Conservation (phyloP, 2,113 vertebrate genomes). For the Perognathus longimembris region DNA sequence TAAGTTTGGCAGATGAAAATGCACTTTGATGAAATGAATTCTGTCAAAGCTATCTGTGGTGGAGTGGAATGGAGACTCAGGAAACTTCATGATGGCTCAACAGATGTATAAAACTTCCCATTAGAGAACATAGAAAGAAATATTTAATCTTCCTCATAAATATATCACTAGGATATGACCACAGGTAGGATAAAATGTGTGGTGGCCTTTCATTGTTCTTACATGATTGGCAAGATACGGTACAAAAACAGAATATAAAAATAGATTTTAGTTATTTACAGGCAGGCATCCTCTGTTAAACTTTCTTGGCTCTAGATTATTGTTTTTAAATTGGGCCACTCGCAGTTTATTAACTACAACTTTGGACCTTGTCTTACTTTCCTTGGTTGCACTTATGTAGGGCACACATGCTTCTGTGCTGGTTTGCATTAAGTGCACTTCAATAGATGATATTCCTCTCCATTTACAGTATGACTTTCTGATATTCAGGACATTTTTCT, state of each 20-base stretch:
- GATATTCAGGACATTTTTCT: neutral
- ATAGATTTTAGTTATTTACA: neutral
- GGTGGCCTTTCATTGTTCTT: neutral
- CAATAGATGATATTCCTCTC: neutral
- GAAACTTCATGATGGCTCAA: conserved; percentile 27
- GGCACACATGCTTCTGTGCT: neutral
- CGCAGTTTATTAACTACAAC: neutral
- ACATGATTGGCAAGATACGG: neutral
- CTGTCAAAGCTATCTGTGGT: conserved; percentile 51
- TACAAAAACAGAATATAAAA: neutral
- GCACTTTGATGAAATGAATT: conserved; percentile 52
- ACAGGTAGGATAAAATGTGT: neutral
- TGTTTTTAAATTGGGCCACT: neutral
- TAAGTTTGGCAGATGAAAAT: conserved; percentile 46
- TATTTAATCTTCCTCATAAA: conserved; percentile 3
- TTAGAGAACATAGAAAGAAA: conserved; percentile 22
- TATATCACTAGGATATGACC: neutral
- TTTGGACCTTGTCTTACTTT: neutral
- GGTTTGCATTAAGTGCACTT: neutral
- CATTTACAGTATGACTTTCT: neutral
- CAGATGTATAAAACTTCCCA: conserved; percentile 38
- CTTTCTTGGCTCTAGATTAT: neutral
- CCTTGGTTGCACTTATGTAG: neutral
- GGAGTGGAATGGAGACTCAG: conserved; percentile 32
- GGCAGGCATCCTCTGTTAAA: neutral